Base-by-base conservation (phyloP, 2,888 invertebrate genomes). In the Macrostomum cliftonense region DNA sequence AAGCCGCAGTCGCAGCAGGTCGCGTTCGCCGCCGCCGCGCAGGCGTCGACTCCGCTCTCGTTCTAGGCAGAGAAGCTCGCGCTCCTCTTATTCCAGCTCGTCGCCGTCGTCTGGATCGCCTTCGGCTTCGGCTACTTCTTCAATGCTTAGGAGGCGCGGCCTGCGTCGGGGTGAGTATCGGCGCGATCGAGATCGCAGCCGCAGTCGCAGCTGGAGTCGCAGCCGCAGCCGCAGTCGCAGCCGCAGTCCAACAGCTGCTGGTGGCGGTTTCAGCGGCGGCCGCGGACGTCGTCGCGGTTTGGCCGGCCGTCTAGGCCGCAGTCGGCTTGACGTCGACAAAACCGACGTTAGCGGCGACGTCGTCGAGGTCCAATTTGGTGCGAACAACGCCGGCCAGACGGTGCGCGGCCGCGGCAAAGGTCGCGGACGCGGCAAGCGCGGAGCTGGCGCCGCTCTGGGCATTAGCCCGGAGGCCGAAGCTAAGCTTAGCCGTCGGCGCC, bases 351-450 rank as follows among this genome's bases (percentile, higher is more conserved):
- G n/a, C 38, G 14, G 5, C 16, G 45, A 11, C 17, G 40, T 16
- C 9, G 17, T 5, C 19, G 17, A 17, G 5, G 9, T 2, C 16
- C 2, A 39, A 20, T 44, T 16, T 14, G 47, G 7, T 7, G 45
- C 21, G 12, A 19, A n/a, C 2, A 5, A 5, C 5, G 19, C 14
- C 37, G 12, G n/a, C 36, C 13, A 14, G 38, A 20, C 36, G 5
- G 45, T 44, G 19, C 16, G 42, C 38, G 45, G 36, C 20, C n/a
- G 20, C 45, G 14, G 47, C 21, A 14, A 46, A 46, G 42, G 17
- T 46, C 16, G 14, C 14, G 44, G 42, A 43, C 17, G 36, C 37
- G 45, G 47, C 42, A 12, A 19, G 12, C 19, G 16, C 42, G 42
- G 36, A 16, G 44, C 5, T 9, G 14, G 17, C 11, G 5, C 21